These are phyloP conservation scores for Eulemur rufifrons DNA, from an alignment of 2,113 vertebrate genomes.

Conservation along the genomic window DNA sequence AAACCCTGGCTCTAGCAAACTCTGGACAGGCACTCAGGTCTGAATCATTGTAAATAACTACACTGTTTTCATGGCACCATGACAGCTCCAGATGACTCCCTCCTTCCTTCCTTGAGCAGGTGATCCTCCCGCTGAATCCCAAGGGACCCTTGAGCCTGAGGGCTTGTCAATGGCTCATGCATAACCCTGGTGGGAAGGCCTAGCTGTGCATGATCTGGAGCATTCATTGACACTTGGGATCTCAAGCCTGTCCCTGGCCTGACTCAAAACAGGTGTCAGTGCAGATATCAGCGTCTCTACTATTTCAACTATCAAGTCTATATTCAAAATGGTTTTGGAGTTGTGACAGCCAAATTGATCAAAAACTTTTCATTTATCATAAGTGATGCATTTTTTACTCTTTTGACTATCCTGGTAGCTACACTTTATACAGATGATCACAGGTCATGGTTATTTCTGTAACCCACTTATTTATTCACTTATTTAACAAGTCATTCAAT, in stretches of 20 bases:
- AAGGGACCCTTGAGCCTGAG: background rate
- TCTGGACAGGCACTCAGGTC: background rate
- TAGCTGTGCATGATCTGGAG: background rate
- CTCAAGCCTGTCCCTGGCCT: background rate
- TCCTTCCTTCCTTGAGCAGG: background rate
- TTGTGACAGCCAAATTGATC: background rate
- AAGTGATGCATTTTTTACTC: background rate
- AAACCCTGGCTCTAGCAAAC: background rate
- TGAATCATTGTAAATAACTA: background rate
- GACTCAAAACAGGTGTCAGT: conserved; percentile 29
- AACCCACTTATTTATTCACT: background rate
- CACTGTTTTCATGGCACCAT: background rate
- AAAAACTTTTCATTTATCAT: background rate
- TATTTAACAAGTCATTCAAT: background rate
- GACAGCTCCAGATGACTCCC: background rate
- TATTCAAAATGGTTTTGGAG: background rate
- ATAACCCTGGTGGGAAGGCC: background rate
- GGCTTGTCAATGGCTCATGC: background rate
- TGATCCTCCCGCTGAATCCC: background rate
- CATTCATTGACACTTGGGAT: background rate
- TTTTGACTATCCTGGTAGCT: background rate
- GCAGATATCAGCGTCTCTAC: background rate
- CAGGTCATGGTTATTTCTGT: background rate
- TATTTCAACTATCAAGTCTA: background rate
- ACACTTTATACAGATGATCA: background rate